phyloP scores from a whole-genome alignment of 2,888 invertebrate species.

The Campopleginae sp. region DNA sequence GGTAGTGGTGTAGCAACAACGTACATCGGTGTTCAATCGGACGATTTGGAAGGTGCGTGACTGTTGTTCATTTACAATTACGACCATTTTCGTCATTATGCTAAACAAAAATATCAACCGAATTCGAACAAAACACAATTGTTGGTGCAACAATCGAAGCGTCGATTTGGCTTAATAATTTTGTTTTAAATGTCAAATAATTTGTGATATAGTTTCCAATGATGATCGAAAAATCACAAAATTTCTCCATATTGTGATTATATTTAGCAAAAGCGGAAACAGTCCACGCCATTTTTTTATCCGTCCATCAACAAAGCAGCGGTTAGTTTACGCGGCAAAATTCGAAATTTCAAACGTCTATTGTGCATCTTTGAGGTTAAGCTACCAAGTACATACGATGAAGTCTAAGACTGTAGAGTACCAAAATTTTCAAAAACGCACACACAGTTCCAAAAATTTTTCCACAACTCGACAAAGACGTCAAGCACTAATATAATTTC shows the following conservation, averaged over 20 bases:
- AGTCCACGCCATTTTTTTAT: conserved; percentile 24
- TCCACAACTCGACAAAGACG: background rate
- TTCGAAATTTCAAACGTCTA: background rate
- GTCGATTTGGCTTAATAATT: background rate
- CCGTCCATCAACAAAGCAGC: conserved; percentile 21
- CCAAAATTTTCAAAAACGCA: too few species aligned
- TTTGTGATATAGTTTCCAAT: background rate
- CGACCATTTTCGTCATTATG: background rate
- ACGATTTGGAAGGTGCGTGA: conserved; percentile 81
- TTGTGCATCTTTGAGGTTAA: background rate
- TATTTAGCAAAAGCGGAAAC: background rate
- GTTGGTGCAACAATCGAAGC: background rate
- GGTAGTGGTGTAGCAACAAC: conserved; percentile 77
- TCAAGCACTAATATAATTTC: background rate
- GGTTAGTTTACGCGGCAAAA: conserved; percentile 28
- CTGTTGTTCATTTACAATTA: background rate
- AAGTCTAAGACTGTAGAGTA: too few species aligned
- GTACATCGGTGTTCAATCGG: conserved; percentile 82
- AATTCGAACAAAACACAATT: background rate
- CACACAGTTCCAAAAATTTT: too few species aligned
- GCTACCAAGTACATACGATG: background rate
- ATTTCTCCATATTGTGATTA: conserved; percentile 37
- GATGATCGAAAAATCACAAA: conserved; percentile 23
- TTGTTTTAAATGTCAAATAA: background rate
- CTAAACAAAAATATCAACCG: conserved; percentile 1